Percentiles rank a stretch among this genome's conserved stretches.
Evolutionary conservation across 2,113 vertebrate species (phyloP).

Genomic region (Nothoprocta pentlandii): DNA sequence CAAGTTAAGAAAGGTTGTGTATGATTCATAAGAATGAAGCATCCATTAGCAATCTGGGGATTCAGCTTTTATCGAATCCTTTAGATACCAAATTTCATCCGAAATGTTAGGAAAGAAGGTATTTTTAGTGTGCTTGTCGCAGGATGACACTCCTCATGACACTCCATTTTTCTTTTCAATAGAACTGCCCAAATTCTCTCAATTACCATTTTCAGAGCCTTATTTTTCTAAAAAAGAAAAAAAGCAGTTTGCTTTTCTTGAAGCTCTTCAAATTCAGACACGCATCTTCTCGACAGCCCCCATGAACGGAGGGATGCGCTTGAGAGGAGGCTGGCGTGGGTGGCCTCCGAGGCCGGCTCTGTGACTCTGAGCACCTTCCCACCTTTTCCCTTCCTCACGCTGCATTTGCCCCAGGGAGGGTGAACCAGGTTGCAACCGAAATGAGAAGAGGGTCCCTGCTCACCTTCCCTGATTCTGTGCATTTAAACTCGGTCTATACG

Average conservation of each 20-base stretch:
- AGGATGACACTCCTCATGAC: neutral
- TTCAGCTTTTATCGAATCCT: neutral
- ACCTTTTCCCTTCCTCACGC: neutral
- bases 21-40: fast-evolving
- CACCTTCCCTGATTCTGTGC: neutral
- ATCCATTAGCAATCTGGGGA: neutral
- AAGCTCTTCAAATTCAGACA: neutral
- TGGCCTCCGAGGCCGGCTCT: no score
- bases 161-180: neutral
- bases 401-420: neutral
- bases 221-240: neutral
- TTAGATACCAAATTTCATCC: neutral
- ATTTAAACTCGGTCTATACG: neutral
- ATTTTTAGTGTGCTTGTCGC: neutral
- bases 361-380: neutral
- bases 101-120: neutral
- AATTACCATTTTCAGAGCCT: neutral
- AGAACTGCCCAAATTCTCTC: neutral
- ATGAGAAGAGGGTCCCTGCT: neutral
- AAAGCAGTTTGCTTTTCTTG: neutral
- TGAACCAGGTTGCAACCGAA: neutral
- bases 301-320: neutral
- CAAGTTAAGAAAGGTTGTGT: neutral
- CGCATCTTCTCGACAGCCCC: neutral
- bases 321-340: neutral